Conservation (phyloP, 2,888 invertebrate species). For the Stenotaenia linearis region DNA sequence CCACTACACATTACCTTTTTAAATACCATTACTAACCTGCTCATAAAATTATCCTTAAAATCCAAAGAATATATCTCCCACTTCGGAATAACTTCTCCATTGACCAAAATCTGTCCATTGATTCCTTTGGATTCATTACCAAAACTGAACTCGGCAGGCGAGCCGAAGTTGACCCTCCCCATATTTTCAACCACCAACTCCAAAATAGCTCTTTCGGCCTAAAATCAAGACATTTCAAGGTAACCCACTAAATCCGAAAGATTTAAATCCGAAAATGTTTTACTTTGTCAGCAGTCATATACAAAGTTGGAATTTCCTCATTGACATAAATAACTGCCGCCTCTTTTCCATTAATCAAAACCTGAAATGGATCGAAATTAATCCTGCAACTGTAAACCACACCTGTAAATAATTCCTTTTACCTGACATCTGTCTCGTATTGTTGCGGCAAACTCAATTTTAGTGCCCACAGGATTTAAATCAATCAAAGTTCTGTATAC, state of each 20-base stretch:
- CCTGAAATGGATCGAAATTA: conserved; percentile 36
- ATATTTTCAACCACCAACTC: conserved; percentile 52
- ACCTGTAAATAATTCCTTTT: conserved; percentile 34
- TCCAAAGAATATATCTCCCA: conserved; percentile 27
- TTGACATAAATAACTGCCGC: conserved; percentile 37
- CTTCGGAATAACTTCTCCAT: not conserved
- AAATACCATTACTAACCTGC: too few species aligned
- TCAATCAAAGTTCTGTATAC: conserved; percentile 49
- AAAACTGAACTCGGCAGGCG: conserved; percentile 40
- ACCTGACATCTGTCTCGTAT: conserved; percentile 50
- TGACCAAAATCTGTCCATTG: not conserved
- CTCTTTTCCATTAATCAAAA: conserved; percentile 46
- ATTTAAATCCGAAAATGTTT: too few species aligned
- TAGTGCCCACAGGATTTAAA: conserved; percentile 37
- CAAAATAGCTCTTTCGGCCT: conserved; percentile 37
- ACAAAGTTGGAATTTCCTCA: not conserved
- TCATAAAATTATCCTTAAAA: conserved; percentile 5
- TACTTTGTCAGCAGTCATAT: conserved; percentile 21
- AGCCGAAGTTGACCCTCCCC: conserved; percentile 50
- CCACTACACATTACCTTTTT: too few species aligned
- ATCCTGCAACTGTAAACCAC: too few species aligned
- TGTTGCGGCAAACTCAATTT: conserved; percentile 39
- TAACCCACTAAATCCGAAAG: too few species aligned
- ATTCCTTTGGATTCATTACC: conserved; percentile 1
- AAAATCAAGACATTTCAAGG: too few species aligned